Base-by-base conservation (phyloP, 2,797 vertebrate species). In the Benthosema pterotum region DNA sequence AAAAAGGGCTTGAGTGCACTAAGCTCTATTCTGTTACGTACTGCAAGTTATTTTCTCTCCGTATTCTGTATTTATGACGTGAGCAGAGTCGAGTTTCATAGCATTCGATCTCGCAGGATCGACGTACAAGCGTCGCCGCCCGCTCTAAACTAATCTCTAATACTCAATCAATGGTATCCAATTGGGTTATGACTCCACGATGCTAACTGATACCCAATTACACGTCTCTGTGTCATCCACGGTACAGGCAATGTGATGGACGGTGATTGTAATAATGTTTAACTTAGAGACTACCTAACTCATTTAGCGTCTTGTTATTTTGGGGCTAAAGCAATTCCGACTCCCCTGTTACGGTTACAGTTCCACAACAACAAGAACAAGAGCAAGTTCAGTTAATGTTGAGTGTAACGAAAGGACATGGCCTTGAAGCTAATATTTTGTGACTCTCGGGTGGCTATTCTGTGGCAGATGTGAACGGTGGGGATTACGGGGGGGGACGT, bases 171-270 rank as follows among this genome's bases (percentile, higher is more conserved):
- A 87, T 89, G 52, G 46, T 52, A 52, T 82, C 69, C 71, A 81
- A 90, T 90, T 84, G 58, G 69, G 81, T 93, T 89, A 89, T 60
- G 66, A 77, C 72, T 83, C 75, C 74, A 78, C 80, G 63, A 77
- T 68, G 53, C 61, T 71, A 80, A 83, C 82, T 80, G 65, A 89
- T 82, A 82, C 63, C 38, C 74, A 76, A 67, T 79, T 83, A 82
- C 54, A 58, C 55, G 58, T 83, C 83, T 83, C 83, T 64, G 53
- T 79, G 61, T 59, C 59, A 75, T 71, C 48, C 72, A 65, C 69
- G 56, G 56, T 72, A 75, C 68, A 75, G 76, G 68, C 71, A 72
- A 70, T 15, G 16, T 83, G 79, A 89, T 79, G 83, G 83, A 89
- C 80, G 60, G 78, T 80, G 80, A 84, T 74, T 74, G 67, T 73